Base-by-base conservation (phyloP, 2,113 vertebrate genomes). In the Spilogale gracilis region DNA sequence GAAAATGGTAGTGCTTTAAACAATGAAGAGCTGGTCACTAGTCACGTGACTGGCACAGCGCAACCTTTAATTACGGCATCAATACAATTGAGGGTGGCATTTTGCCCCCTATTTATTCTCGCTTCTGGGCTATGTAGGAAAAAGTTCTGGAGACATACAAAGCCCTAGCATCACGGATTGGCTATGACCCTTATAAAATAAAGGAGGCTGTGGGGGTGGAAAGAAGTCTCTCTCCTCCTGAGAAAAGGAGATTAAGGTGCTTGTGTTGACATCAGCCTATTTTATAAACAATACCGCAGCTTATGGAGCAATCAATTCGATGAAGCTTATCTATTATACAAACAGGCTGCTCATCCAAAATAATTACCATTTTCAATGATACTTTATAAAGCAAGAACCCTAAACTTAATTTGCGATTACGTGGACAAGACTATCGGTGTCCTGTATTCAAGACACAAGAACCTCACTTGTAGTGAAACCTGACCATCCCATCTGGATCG, bases 1-100 rank as follows among this genome's bases (percentile, higher is more conserved):
- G 87, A 79, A 97, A 82, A 94, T 17, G 50, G 50, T 30, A n/a
- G 67, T 82, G 50, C 38, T 27, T 91, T 89, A 60, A 82, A 80
- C 11, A 89, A n/a, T 45, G 69, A 71, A 25, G 71, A 79, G 65
- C 60, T 78, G 91, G 79, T 50, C 65, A 63, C 48, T 30, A 76
- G 45, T 56, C 74, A 81, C 48, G 12, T 52, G 65, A 52, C 38
- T 8, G 9, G 32, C n/a, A 89, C 9, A 58, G 45, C 10, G 14
- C 7, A 65, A 54, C 38, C 71, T 96, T 88, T 71, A 95, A 92
- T 81, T 43, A 52, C 0, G 84, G 30, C 73, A 65, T 56, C 21
- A 89, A 17, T 52, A 61, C 38, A 58, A 38, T 3, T 52, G 23
- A 25, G 18, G 61, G 54, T 1, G 9, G 7, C 32, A 23, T 16